These are phyloP conservation scores for Oscheius sp. DNA, from an alignment of 1,140 invertebrate species.

Conservation along the genomic window DNA sequence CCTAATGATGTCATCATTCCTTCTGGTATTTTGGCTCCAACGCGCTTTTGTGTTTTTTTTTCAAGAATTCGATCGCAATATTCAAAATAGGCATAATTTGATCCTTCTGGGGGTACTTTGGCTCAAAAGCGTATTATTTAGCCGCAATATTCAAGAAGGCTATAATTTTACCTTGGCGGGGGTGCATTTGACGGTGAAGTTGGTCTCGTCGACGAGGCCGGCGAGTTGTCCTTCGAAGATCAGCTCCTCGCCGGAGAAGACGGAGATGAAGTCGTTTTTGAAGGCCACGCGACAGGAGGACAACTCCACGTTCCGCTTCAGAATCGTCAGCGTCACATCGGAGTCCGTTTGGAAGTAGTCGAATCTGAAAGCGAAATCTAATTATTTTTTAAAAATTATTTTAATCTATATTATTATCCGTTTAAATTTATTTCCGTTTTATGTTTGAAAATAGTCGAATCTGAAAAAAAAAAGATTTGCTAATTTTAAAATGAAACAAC, in stretches of 20 bases:
- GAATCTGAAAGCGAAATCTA: constrained; percentile 21
- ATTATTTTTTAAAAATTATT: not conserved
- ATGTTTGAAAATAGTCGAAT: not conserved
- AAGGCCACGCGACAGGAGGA: not conserved
- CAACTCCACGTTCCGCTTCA: constrained; percentile 15
- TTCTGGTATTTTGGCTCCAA: too few species aligned
- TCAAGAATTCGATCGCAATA: not conserved
- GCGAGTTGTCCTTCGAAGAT: constrained; percentile 17
- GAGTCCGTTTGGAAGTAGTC: constrained; percentile 33
- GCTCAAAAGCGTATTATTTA: too few species aligned
- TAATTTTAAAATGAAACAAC: not conserved
- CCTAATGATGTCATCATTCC: too few species aligned
- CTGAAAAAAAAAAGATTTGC: not conserved
- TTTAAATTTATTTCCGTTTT: not conserved
- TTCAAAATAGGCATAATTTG: too few species aligned
- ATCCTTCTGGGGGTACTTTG: too few species aligned
- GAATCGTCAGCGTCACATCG: constrained; percentile 14
- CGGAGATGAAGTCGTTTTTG: constrained; percentile 6
- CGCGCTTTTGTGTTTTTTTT: not conserved
- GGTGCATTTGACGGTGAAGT: constrained; percentile 27
- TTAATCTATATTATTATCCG: not conserved
- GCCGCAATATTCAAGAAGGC: too few species aligned
- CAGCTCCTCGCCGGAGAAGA: constrained; percentile 7
- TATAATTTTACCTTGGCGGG: constrained; percentile 29
- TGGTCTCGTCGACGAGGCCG: not conserved